Evolutionary conservation across 2,113 vertebrate species (phyloP), one percentile per base, ranked within the genome.

Genomic region (Neolamprologus modestus): DNA sequence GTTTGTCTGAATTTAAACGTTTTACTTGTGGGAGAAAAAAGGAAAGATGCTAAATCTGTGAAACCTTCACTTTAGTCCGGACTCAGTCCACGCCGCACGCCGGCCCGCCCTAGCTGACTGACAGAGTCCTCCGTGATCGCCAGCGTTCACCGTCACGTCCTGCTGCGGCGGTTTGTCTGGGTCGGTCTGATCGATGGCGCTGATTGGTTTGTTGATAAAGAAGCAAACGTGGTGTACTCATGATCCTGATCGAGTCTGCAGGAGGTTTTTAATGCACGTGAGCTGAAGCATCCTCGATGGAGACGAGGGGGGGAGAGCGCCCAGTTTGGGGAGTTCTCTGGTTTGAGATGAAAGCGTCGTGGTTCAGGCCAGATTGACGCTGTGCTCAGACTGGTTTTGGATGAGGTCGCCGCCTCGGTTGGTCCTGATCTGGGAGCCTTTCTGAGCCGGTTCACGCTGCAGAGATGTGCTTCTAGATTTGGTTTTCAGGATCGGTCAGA

Each of bases 281-380:
- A 78, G 45, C 26, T 6, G 73, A 78, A 52, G 26, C 45, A 31
- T 50, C 42, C 26, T 50, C 10, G 10, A 50, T 11, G 24, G 7
- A 31, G 11, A 50, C 16, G 45, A 0, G 26, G 26, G 0, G 26
- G 17, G 45, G 16, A 50, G 42, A n/a, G 26, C 26, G 2, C 47
- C 45, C 45, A 13, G 17, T 33, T 9, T 78, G 26, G 26, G 9
- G 11, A 55, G 50, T 37, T 1, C 42, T 78, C 71, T 1, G 42
- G 71, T n/a, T 31, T 2, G 24, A 47, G 71, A 78, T 50, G 8
- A 78, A 78, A 50, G 42, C 3, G 9, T 17, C 0, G 40, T 47
- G 71, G 71, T 28, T 76, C 11, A 31, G 45, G 26, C 5, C 45
- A 2, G 26, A 78, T 13, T 50, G 17, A 31, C 17, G 50, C 47